phyloP scores from a whole-genome alignment of 2,113 vertebrate genomes.

The Xiphorhynchus elegans region DNA sequence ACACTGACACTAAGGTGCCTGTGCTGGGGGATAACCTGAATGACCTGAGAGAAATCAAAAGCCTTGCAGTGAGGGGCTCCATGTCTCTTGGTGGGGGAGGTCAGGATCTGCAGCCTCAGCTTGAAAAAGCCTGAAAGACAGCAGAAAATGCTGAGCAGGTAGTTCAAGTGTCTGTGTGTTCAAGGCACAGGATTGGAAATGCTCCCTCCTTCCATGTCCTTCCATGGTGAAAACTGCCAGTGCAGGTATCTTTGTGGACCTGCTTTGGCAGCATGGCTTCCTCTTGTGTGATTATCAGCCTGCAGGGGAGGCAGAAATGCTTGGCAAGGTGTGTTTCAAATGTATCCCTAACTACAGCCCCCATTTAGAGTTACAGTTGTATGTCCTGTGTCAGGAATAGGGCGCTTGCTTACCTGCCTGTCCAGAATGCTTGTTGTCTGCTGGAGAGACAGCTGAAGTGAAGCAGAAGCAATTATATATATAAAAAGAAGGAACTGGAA shows the following conservation, averaged over 20 bases:
- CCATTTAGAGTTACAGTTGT: not conserved
- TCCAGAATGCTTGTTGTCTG: not conserved
- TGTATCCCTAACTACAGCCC: not conserved
- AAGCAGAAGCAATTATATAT: conserved; percentile 45
- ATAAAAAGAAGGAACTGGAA: conserved; percentile 5
- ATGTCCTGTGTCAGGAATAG: not conserved
- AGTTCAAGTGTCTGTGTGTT: not conserved
- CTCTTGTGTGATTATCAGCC: not conserved
- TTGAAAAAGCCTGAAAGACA: not conserved
- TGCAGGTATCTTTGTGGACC: not conserved
- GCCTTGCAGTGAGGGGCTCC: not conserved
- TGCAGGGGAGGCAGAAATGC: not conserved
- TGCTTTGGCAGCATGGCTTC: not conserved
- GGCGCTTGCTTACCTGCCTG: not conserved
- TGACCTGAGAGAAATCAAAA: not conserved
- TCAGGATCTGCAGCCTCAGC: not conserved
- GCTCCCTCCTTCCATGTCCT: not conserved
- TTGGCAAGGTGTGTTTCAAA: not conserved
- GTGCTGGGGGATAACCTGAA: not conserved
- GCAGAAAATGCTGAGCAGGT: not conserved
- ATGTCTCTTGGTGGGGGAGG: not conserved
- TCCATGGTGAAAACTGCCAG: not conserved
- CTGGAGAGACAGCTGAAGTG: conserved; percentile 21
- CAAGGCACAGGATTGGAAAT: not conserved
- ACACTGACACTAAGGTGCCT: not conserved